These are phyloP conservation scores for Bugulina stolonifera DNA, from an alignment of 2,888 invertebrate species.

Conservation along the genomic window DNA sequence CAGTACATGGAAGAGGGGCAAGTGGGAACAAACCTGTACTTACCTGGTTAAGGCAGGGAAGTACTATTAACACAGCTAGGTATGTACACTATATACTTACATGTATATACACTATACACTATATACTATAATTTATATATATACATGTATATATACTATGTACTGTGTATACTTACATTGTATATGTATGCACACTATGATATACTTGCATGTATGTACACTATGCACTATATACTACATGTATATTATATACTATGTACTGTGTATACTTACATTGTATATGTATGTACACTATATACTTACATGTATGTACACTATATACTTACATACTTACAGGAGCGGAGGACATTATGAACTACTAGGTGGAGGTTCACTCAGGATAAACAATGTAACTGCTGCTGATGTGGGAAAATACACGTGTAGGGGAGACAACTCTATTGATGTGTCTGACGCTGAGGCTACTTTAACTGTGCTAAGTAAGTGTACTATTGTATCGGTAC, in stretches of 20 bases:
- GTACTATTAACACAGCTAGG: conserved; percentile 65
- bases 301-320: neutral
- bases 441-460: conserved; percentile 7
- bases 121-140: neutral
- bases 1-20: conserved; percentile 68
- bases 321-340: neutral
- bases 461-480: conserved; percentile 13
- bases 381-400: conserved; percentile 27
- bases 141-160: neutral
- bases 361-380: conserved; percentile 26
- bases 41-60: conserved; percentile 86
- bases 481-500: neutral
- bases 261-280: neutral
- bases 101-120: neutral
- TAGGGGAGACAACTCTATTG: conserved; percentile 21
- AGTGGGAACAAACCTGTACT: conserved; percentile 74
- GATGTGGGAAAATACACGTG: conserved; percentile 30
- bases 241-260: neutral
- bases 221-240: neutral
- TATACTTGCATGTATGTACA: neutral
- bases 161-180: neutral
- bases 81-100: neutral
- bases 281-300: neutral
- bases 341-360: neutral
- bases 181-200: neutral